phyloP scores from a whole-genome alignment of 2,888 invertebrate species.

The Tenthredo amoena region DNA sequence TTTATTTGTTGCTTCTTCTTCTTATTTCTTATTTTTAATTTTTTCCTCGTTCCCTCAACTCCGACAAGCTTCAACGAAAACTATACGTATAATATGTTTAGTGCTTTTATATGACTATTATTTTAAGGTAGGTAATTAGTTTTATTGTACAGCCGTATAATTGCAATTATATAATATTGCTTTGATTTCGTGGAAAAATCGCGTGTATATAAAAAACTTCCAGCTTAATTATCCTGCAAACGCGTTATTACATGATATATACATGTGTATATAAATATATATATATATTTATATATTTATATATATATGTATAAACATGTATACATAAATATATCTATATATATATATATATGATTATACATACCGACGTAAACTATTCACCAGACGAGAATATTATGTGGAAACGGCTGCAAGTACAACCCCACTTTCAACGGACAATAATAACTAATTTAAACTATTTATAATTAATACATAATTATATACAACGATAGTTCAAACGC shows the following conservation, averaged over 20 bases:
- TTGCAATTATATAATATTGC: conserved; percentile 45
- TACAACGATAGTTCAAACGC: not conserved
- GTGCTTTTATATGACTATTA: conserved; percentile 12
- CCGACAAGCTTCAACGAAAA: conserved; percentile 23
- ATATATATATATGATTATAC: too few relatives aligned
- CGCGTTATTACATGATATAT: conserved; percentile 13
- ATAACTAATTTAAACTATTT: not conserved
- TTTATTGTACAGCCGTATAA: conserved; percentile 44
- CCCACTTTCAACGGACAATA: conserved; percentile 35
- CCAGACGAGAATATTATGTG: not conserved
- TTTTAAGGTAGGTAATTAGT: not conserved
- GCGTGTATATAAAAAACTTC: conserved; percentile 7
- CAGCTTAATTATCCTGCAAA: not conserved
- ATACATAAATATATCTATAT: too few relatives aligned
- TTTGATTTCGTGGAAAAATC: conserved; percentile 39
- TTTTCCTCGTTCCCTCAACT: not conserved
- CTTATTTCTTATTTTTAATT: not conserved
- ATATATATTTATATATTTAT: not conserved
- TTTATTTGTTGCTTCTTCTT: conserved; percentile 7
- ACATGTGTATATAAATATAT: not conserved
- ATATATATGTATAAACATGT: too few relatives aligned
- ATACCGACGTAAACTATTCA: not conserved
- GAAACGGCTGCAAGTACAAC: conserved; percentile 26
- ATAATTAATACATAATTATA: not conserved
- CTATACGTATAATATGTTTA: conserved; percentile 6